These are phyloP conservation scores for Nyctibius grandis DNA, from an alignment of 2,797 vertebrate species.

Conservation along the genomic window DNA sequence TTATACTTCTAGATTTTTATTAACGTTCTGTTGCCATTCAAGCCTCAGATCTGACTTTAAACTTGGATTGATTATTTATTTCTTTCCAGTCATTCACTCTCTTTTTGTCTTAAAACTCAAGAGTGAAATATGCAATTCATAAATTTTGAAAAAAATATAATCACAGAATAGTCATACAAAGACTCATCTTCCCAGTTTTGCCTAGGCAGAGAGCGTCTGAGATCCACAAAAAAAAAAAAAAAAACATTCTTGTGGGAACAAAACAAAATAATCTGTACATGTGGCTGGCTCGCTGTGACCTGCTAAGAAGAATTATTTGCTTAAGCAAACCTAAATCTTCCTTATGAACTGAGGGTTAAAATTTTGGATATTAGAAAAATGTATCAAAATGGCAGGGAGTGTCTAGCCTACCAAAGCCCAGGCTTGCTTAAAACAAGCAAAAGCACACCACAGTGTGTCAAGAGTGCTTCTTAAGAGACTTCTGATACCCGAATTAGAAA, in stretches of 20 bases:
- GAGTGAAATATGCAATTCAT: background rate
- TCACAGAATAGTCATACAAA: background rate
- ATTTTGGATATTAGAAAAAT: background rate
- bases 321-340: background rate
- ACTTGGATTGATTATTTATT: background rate
- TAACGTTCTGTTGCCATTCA: background rate
- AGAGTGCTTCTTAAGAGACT: background rate
- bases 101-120: background rate
- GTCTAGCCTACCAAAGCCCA: background rate
- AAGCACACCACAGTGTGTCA: background rate
- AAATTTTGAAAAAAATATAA: background rate
- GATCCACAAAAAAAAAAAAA: too few species aligned
- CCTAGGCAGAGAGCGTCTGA: background rate
- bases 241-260: background rate
- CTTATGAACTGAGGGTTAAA: background rate
- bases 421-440: background rate
- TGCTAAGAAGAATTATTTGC: background rate
- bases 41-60: background rate
- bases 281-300: background rate
- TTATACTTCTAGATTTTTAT: background rate
- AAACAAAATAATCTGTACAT: background rate
- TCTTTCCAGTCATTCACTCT: background rate
- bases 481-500: background rate
- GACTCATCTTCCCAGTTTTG: background rate
- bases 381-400: background rate